Conservation (phyloP, 2,888 invertebrate genomes). For the Agriopis marginaria region DNA sequence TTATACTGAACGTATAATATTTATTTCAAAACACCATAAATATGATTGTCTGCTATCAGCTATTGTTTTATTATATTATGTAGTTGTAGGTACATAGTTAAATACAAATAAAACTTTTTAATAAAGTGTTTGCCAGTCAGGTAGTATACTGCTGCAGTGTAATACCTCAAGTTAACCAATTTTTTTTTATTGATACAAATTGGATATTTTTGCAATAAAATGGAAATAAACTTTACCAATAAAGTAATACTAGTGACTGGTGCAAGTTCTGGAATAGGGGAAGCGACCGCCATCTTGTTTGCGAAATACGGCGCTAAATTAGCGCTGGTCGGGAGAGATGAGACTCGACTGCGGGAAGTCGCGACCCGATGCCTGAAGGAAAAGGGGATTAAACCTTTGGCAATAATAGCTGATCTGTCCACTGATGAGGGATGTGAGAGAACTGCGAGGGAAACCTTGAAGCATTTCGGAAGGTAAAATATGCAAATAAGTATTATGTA, state of each 20-base stretch:
- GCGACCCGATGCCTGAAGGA: conserved; percentile 49
- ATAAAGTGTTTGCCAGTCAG: background rate
- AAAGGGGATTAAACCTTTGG: conserved; percentile 50
- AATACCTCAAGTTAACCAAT: background rate
- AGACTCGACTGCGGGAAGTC: conserved; percentile 49
- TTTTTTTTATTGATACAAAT: too few species aligned
- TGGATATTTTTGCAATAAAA: conserved; percentile 11
- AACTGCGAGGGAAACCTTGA: conserved; percentile 53
- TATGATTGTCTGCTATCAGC: background rate
- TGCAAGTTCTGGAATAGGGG: conserved; percentile 64
- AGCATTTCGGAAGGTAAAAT: conserved; percentile 55
- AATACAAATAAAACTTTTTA: too few species aligned
- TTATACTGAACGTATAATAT: background rate
- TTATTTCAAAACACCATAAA: background rate
- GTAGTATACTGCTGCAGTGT: background rate
- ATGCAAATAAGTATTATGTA: too few species aligned
- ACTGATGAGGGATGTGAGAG: conserved; percentile 62
- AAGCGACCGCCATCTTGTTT: conserved; percentile 56
- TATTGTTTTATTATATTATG: background rate
- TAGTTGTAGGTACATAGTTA: background rate
- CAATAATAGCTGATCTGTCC: conserved; percentile 57
- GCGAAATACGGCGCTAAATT: conserved; percentile 56
- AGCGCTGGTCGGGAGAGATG: conserved; percentile 56
- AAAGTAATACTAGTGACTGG: conserved; percentile 64
- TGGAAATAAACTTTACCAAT: conserved; percentile 51